phyloP scores from a whole-genome alignment of 2,797 vertebrate genomes.

The Pyrocephalus nanus region DNA sequence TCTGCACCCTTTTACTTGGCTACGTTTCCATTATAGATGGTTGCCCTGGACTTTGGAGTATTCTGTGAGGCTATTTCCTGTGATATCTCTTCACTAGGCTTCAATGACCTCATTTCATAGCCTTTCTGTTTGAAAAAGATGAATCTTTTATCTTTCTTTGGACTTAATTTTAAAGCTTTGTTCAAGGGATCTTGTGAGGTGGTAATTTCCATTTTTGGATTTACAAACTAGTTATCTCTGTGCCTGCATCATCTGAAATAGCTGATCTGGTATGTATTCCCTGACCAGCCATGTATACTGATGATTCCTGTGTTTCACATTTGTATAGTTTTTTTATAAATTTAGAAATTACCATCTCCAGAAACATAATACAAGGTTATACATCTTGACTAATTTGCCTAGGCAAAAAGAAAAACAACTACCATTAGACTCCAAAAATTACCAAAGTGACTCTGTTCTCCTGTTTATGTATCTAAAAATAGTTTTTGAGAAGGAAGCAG shows the following conservation, averaged over 20 bases:
- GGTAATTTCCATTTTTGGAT: background rate
- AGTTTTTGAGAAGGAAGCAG: background rate
- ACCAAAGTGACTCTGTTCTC: background rate
- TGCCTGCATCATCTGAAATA: background rate
- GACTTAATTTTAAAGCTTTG: background rate
- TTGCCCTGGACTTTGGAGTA: background rate
- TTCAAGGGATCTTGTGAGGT: background rate
- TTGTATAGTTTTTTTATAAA: background rate
- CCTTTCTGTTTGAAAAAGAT: background rate
- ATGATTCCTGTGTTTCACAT: background rate
- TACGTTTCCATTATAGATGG: background rate
- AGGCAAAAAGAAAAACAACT: background rate
- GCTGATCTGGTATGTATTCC: background rate
- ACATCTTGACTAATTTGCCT: background rate
- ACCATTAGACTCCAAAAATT: background rate
- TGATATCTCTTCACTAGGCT: background rate
- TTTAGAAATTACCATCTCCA: background rate
- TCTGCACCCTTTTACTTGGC: background rate
- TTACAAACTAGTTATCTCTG: background rate
- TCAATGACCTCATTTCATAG: background rate
- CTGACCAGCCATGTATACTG: accelerated
- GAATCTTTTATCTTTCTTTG: background rate
- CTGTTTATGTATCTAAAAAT: background rate
- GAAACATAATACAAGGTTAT: background rate
- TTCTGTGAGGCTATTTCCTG: background rate